Conservation (phyloP, 2,888 invertebrate genomes). For the Eumerus sabulonum region DNA sequence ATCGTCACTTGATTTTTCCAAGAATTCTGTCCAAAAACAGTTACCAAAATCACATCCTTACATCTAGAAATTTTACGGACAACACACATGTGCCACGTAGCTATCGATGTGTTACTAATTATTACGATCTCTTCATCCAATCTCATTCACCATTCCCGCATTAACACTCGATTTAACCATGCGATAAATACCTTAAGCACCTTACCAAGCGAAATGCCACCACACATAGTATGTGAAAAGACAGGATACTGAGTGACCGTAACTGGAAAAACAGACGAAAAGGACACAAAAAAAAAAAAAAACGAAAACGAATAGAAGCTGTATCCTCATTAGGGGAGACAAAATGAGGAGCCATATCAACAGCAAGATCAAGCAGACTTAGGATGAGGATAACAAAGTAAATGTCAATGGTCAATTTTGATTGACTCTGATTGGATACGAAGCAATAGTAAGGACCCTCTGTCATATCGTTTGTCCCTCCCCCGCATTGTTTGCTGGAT, state of each 20-base stretch:
- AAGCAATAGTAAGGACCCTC: constrained; percentile 13
- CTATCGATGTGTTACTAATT: background rate
- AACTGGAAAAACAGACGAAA: background rate
- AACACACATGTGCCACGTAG: too few relatives aligned
- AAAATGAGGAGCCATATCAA: constrained; percentile 47
- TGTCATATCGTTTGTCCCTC: constrained; percentile 20
- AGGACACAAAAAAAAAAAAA: too few relatives aligned
- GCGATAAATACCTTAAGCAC: constrained; percentile 60
- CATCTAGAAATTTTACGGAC: too few relatives aligned
- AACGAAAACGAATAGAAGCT: background rate
- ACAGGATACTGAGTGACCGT: too few relatives aligned
- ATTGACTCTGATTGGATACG: constrained; percentile 65
- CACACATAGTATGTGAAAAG: constrained; percentile 13
- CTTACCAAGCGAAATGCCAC: constrained; percentile 32
- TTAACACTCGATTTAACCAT: constrained; percentile 58
- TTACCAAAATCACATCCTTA: too few relatives aligned
- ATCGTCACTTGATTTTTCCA: too few relatives aligned
- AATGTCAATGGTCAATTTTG: constrained; percentile 64
- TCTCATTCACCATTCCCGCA: constrained; percentile 48
- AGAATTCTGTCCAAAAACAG: too few relatives aligned
- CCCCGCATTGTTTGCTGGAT: constrained; percentile 27
- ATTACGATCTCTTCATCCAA: constrained; percentile 26
- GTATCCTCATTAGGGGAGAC: constrained; percentile 19
- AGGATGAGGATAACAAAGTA: constrained; percentile 43
- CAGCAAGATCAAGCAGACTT: background rate